Evolutionary conservation across 2,797 vertebrate species (phyloP).

Genomic region (Bradypodion pumilum): DNA sequence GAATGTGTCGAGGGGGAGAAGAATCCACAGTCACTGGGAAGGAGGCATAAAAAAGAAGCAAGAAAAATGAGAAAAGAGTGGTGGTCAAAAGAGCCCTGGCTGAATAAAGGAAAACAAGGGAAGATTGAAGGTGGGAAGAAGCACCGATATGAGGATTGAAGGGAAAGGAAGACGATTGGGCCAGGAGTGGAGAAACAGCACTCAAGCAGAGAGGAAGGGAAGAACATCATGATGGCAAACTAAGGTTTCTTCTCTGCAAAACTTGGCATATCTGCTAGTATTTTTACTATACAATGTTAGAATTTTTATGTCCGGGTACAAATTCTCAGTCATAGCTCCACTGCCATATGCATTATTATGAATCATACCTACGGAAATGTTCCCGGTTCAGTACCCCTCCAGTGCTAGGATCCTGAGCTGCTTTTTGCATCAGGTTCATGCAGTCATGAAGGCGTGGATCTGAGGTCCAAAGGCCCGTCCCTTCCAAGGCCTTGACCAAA

Average conservation of each 20-base stretch:
- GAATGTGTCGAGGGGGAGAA: background rate
- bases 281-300: background rate
- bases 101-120: too few species aligned
- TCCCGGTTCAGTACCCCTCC: conserved; percentile 85
- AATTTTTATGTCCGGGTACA: background rate
- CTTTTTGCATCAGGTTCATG: conserved; percentile 78
- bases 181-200: too few species aligned
- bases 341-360: background rate
- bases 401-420: conserved; percentile 74
- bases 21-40: background rate
- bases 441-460: conserved; percentile 86
- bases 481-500: conserved; percentile 78
- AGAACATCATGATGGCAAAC: too few species aligned
- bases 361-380: conserved; percentile 84
- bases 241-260: too few species aligned
- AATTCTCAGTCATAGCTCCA: background rate
- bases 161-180: background rate
- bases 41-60: background rate
- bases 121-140: too few species aligned
- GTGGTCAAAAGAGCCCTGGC: too few species aligned
- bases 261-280: background rate
- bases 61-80: too few species aligned
- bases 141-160: too few species aligned
- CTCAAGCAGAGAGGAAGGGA: too few species aligned
- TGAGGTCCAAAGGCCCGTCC: conserved; percentile 84